Conservation (phyloP, 2,113 vertebrate species). For the Petaurus breviceps region DNA sequence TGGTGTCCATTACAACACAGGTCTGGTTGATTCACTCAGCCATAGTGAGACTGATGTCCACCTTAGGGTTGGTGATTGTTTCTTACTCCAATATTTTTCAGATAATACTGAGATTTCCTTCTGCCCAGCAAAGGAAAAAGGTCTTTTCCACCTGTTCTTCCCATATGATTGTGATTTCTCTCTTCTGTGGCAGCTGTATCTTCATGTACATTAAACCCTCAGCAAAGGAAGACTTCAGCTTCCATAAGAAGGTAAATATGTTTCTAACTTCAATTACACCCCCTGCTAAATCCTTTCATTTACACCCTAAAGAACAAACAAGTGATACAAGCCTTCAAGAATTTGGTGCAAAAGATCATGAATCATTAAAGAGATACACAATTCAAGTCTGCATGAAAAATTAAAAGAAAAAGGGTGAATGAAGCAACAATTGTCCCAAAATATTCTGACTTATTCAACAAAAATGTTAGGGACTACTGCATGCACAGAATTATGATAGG, state of each 20-base stretch:
- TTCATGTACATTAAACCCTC: neutral
- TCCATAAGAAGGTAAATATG: slow-evolving; percentile 9
- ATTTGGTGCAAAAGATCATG: neutral
- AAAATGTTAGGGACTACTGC: no score
- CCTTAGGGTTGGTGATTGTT: slow-evolving; percentile 19
- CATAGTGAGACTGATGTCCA: slow-evolving; percentile 38
- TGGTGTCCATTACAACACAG: no score
- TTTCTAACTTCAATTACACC: neutral
- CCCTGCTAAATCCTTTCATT: slow-evolving; percentile 60
- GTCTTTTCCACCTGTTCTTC: slow-evolving; percentile 27
- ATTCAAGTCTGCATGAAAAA: neutral
- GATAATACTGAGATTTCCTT: slow-evolving; percentile 59
- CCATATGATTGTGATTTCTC: neutral
- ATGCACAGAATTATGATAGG: no score
- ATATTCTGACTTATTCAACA: no score
- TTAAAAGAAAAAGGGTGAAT: neutral
- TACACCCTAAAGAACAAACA: slow-evolving; percentile 59
- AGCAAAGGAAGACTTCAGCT: neutral
- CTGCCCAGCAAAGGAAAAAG: slow-evolving; percentile 45
- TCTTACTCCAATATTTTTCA: slow-evolving; percentile 53
- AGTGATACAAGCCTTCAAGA: slow-evolving; percentile 36
- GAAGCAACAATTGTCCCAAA: neutral
- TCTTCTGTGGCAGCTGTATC: neutral
- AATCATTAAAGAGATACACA: neutral
- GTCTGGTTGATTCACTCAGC: slow-evolving; percentile 56